phyloP scores from a whole-genome alignment of 2,888 invertebrate genomes.

The Eurytoma californica region DNA sequence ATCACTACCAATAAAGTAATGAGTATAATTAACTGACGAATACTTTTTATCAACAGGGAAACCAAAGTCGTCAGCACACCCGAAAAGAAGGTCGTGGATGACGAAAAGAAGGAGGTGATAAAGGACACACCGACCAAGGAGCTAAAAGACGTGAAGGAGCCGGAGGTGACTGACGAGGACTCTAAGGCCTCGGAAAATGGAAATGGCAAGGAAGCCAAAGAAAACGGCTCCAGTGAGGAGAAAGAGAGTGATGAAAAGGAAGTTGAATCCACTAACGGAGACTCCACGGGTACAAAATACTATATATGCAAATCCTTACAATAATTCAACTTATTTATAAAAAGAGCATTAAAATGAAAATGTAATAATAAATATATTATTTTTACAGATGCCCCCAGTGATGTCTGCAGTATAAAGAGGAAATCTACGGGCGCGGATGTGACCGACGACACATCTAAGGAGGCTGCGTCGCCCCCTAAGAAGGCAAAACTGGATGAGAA shows the following conservation, averaged over 20 bases:
- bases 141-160: conserved; percentile 42
- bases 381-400: conserved; percentile 67
- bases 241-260: conserved; percentile 74
- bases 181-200: conserved; percentile 65
- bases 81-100: conserved; percentile 76
- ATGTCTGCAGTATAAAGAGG: conserved; percentile 80
- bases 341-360: too few species aligned
- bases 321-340: too few species aligned
- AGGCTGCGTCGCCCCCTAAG: conserved; percentile 83
- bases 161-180: conserved; percentile 39
- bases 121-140: conserved; percentile 56
- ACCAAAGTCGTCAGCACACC: conserved; percentile 62
- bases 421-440: conserved; percentile 79
- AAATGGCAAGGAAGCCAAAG: conserved; percentile 71
- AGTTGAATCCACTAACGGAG: conserved; percentile 72
- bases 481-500: conserved; percentile 83
- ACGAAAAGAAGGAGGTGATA: conserved; percentile 70
- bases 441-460: conserved; percentile 68
- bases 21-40: not conserved
- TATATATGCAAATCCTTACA: too few species aligned
- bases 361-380: too few species aligned
- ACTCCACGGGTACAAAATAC: conserved; percentile 71
- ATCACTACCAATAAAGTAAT: not conserved
- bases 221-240: conserved; percentile 74
- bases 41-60: conserved; percentile 41